phyloP scores from a whole-genome alignment of 2,797 vertebrate genomes.

The Schizopygopsis pylzovi region DNA sequence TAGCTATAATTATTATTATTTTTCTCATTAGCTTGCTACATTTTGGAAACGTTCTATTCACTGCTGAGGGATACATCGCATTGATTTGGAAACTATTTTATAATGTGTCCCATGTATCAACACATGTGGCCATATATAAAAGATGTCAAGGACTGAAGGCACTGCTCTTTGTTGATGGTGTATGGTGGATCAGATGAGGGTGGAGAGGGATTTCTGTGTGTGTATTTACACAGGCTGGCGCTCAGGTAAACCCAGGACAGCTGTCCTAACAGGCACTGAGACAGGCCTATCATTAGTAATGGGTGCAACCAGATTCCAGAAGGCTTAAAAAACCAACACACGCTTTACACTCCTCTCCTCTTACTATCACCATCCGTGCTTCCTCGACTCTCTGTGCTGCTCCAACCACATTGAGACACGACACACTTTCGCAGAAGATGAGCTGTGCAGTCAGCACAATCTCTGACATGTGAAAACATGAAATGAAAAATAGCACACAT shows the following conservation, averaged over 20 bases:
- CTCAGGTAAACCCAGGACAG: slow-evolving; percentile 79
- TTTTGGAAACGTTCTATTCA: neutral
- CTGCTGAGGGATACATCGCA: neutral
- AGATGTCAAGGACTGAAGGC: slow-evolving; percentile 6
- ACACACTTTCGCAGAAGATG: slow-evolving; percentile 8
- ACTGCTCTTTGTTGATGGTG: slow-evolving; percentile 49
- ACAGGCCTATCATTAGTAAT: slow-evolving; percentile 82
- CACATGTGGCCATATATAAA: slow-evolving; percentile 27
- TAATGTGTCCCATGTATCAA: slow-evolving; percentile 1
- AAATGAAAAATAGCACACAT: slow-evolving; percentile 1
- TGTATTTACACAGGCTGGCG: slow-evolving; percentile 43
- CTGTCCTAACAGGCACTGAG: slow-evolving; percentile 83
- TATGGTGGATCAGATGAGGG: slow-evolving; percentile 19
- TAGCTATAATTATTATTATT: neutral
- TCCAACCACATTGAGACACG: neutral
- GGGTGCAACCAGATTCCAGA: slow-evolving; percentile 81
- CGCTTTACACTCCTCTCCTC: neutral
- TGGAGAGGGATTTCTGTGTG: slow-evolving; percentile 47
- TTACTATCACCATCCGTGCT: neutral
- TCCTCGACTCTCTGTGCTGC: neutral
- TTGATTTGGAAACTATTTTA: slow-evolving; percentile 7
- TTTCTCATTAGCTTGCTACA: neutral
- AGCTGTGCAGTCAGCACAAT: slow-evolving; percentile 9
- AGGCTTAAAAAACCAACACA: slow-evolving; percentile 70
- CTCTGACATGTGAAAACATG: slow-evolving; percentile 35